Evolutionary conservation across 2,797 vertebrate genomes (phyloP).

Genomic region (Falco peregrinus): DNA sequence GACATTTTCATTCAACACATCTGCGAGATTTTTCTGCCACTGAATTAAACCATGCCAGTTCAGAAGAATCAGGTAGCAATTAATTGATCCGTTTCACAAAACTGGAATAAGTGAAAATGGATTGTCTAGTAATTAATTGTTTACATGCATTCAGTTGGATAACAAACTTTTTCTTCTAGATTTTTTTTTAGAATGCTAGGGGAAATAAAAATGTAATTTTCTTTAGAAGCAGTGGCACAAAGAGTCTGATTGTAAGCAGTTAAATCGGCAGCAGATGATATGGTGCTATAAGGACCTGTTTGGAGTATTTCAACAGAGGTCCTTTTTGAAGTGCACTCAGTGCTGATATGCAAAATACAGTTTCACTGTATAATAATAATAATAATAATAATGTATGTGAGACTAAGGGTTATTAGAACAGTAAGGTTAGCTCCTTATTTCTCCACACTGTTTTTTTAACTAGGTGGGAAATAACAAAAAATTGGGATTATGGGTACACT

Average conservation of each 20-base stretch:
- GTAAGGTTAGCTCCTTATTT: background rate
- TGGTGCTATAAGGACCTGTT: conserved; percentile 53
- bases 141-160: background rate
- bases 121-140: background rate
- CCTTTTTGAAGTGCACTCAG: conserved; percentile 24
- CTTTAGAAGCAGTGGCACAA: background rate
- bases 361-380: background rate
- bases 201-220: background rate
- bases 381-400: background rate
- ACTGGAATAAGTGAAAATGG: background rate
- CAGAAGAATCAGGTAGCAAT: background rate
- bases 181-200: background rate
- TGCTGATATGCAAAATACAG: background rate
- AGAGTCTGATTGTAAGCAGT: background rate
- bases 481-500: background rate
- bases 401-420: background rate
- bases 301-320: background rate
- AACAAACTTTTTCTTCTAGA: background rate
- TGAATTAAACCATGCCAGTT: background rate
- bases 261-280: background rate
- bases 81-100: background rate
- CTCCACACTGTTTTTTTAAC: background rate
- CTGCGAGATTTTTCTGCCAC: background rate
- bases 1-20: background rate
- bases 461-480: background rate